A percentile compares a stretch with the other conserved stretches of the same genome.
phyloP scores from a whole-genome alignment of 2,113 vertebrate species.

The Aldabrachelys gigantea region DNA sequence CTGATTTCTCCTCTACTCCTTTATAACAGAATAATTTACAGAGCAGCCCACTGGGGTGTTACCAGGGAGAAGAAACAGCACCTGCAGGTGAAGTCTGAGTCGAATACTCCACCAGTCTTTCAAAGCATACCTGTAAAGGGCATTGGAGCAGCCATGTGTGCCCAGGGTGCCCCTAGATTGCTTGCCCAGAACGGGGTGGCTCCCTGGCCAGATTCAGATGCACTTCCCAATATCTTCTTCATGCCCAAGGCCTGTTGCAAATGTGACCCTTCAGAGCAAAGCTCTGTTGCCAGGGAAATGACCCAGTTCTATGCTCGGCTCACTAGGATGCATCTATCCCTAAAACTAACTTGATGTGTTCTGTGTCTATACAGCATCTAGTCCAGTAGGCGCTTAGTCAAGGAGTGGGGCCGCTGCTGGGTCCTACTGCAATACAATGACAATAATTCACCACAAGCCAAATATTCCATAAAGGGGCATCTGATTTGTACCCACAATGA shows the following conservation, averaged over 20 bases:
- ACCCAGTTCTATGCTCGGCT: background rate
- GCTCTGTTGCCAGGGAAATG: background rate
- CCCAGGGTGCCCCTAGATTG: background rate
- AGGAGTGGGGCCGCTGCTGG: background rate
- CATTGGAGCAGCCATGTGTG: background rate
- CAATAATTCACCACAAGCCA: background rate
- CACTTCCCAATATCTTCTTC: background rate
- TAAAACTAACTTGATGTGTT: background rate
- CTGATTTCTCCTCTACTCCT: background rate
- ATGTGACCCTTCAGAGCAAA: background rate
- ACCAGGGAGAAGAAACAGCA: background rate
- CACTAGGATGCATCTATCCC: background rate
- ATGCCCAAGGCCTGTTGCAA: background rate
- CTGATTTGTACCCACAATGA: background rate
- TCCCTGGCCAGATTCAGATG: background rate
- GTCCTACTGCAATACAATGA: background rate
- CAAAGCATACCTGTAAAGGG: background rate
- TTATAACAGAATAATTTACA: background rate
- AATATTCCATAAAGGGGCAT: background rate
- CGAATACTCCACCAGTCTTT: background rate
- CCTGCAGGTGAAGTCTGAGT: background rate
- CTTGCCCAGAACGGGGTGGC: too few species aligned
- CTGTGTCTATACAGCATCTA: background rate
- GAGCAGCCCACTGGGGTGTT: background rate
- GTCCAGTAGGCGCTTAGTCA: background rate